These are phyloP conservation scores for Calephelis perditalis DNA, from an alignment of 2,888 invertebrate species.

Conservation along the genomic window DNA sequence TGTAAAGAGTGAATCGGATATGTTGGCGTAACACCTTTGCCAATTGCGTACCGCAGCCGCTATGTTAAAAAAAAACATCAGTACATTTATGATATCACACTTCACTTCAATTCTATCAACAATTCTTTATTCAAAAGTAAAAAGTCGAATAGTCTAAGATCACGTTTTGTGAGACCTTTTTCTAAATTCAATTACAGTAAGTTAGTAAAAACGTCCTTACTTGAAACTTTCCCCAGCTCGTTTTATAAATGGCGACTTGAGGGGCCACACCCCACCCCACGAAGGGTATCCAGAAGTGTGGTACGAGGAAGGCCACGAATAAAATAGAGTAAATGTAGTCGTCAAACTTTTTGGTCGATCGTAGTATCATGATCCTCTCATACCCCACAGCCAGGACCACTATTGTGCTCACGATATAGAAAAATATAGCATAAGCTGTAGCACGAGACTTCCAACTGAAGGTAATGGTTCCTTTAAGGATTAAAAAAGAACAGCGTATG, in stretches of 20 bases:
- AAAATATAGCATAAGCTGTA: constrained; percentile 81
- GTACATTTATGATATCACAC: too few species aligned
- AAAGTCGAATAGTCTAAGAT: background rate
- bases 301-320: constrained; percentile 81
- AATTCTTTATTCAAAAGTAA: too few species aligned
- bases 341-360: constrained; percentile 80
- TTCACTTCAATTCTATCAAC: too few species aligned
- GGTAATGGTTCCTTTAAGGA: constrained; percentile 68
- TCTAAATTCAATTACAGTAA: background rate
- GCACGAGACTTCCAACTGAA: constrained; percentile 81
- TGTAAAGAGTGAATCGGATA: too few species aligned
- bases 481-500: too few species aligned
- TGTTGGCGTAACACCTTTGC: too few species aligned
- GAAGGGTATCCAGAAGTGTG: constrained; percentile 84
- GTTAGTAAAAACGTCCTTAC: constrained; percentile 44
- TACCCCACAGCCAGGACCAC: constrained; percentile 80
- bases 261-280: constrained; percentile 84
- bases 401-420: constrained; percentile 77
- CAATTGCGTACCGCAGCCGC: too few species aligned
- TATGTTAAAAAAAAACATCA: too few species aligned
- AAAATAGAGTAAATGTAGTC: constrained; percentile 84
- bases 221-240: constrained; percentile 83
- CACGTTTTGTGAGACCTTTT: background rate
- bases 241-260: constrained; percentile 83
- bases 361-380: constrained; percentile 79